Base-by-base conservation (phyloP, 64 coral and sea anemone genomes). In the Stichodactyla helianthus region DNA sequence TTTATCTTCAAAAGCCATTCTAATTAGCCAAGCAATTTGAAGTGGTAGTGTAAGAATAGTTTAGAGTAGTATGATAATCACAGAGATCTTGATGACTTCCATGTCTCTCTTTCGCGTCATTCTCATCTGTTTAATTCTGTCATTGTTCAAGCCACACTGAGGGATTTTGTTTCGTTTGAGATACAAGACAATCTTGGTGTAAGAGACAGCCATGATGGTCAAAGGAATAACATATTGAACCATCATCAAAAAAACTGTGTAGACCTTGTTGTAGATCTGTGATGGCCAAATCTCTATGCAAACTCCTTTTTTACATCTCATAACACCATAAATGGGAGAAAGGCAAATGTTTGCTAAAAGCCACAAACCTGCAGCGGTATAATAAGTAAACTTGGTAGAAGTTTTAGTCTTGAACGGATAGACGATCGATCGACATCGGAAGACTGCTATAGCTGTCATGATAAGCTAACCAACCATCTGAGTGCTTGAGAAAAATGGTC, bases 171-270 rank as follows among this genome's bases (percentile, higher is more conserved):
- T 0, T 59, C 53, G 44, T 11, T 52, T 54, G 0, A 83, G 82
- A 28, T 83, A 55, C 20, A 83, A 83, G 52, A 83, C 19, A 20
- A 83, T 83, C 22, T 28, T 54, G 15, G 53, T 52, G 82, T 58
- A 83, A 14, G 11, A 83, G n/a, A 83, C 25, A 9, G n/a, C 51
- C 7, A 83, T 15, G 12, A 58, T 52, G 35, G 1, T 44, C 35
- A 44, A 44, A 44, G 35, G n/a, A n/a, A n/a, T n/a, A n/a, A n/a
- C n/a, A n/a, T n/a, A 35, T 35, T 35, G 31, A 35, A 35, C 31
- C 31, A 35, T 2, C 2, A 3, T 44, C 31, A 35, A 35, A 35
- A 35, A 35, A 35, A 44, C 35, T 44, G 35, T 1, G 2, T 44
- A 44, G 35, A 44, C 31, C 31, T 35, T 35, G 2, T 44, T 44